Conservation (phyloP, 2,888 invertebrate genomes). For the Campoplex nolae region DNA sequence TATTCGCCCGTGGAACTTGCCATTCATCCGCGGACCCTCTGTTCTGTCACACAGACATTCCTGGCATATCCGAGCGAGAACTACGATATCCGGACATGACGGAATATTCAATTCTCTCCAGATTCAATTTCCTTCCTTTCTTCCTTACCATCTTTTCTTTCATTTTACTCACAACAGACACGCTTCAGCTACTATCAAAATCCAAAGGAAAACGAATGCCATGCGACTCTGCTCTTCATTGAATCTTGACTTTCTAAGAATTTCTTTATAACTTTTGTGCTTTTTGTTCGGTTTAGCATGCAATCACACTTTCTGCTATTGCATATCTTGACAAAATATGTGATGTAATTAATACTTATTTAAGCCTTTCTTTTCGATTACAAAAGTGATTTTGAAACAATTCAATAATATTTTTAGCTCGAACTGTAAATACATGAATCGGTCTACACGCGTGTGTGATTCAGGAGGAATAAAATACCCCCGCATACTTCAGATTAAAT, state of each 20-base stretch:
- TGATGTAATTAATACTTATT: neutral
- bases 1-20: conserved; percentile 4
- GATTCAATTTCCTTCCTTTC: neutral
- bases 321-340: neutral
- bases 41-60: conserved; percentile 48
- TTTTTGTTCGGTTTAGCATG: neutral
- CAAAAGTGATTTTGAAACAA: neutral
- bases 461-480: neutral
- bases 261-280: conserved; percentile 58
- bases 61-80: conserved; percentile 43
- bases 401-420: neutral
- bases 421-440: neutral
- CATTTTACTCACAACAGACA: neutral
- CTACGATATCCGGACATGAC: conserved; percentile 39
- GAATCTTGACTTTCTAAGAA: conserved; percentile 70
- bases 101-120: conserved; percentile 47
- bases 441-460: neutral
- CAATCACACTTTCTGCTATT: neutral
- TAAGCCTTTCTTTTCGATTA: neutral
- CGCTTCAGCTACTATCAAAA: conserved; percentile 7
- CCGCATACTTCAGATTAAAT: conserved; percentile 38
- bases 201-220: conserved; percentile 65
- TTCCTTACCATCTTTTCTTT: neutral
- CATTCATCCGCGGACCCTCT: conserved; percentile 18
- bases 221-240: conserved; percentile 71